Conservation (phyloP, 2,113 vertebrate genomes). For the Siniperca chuatsi region DNA sequence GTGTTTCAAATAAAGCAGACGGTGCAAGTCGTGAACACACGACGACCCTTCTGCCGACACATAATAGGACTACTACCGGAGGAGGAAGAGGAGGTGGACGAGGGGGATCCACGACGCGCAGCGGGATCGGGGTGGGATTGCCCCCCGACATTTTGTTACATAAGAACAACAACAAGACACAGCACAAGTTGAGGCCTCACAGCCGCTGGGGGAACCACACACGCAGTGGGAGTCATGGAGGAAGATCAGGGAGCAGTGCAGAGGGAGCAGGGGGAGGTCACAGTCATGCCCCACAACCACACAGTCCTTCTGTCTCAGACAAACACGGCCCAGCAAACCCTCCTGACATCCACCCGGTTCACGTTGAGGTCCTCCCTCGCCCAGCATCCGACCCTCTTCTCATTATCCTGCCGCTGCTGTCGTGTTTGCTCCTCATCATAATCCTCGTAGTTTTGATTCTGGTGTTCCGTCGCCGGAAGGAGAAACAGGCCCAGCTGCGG, state of each 20-base stretch:
- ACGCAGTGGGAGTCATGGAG: slow-evolving; percentile 47
- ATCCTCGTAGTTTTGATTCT: slow-evolving; percentile 81
- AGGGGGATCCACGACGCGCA: neutral
- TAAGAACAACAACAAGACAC: slow-evolving; percentile 73
- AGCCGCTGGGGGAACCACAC: slow-evolving; percentile 75
- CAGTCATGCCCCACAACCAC: slow-evolving; percentile 6
- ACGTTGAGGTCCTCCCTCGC: slow-evolving; percentile 70
- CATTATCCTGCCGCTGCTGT: slow-evolving; percentile 84
- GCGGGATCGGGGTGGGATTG: neutral
- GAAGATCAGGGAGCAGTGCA: slow-evolving; percentile 12
- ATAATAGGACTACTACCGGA: slow-evolving; percentile 41
- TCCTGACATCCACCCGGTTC: slow-evolving; percentile 51
- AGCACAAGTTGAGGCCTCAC: slow-evolving; percentile 64
- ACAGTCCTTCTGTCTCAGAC: slow-evolving; percentile 50
- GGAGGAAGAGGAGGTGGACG: slow-evolving; percentile 30
- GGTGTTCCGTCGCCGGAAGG: slow-evolving; percentile 85
- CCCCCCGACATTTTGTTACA: slow-evolving; percentile 65
- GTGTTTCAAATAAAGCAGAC: slow-evolving; percentile 41
- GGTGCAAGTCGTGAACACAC: slow-evolving; percentile 29
- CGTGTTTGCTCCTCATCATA: slow-evolving; percentile 84
- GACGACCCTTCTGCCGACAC: slow-evolving; percentile 15
- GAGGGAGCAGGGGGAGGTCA: slow-evolving; percentile 39
- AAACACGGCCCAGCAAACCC: slow-evolving; percentile 45
- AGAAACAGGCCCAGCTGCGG: slow-evolving; percentile 80
- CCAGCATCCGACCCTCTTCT: slow-evolving; percentile 82